A percentile compares a stretch with the other conserved stretches of the same genome.
phyloP scores from a whole-genome alignment of 2,113 vertebrate genomes.

The Etheostoma cragini region DNA sequence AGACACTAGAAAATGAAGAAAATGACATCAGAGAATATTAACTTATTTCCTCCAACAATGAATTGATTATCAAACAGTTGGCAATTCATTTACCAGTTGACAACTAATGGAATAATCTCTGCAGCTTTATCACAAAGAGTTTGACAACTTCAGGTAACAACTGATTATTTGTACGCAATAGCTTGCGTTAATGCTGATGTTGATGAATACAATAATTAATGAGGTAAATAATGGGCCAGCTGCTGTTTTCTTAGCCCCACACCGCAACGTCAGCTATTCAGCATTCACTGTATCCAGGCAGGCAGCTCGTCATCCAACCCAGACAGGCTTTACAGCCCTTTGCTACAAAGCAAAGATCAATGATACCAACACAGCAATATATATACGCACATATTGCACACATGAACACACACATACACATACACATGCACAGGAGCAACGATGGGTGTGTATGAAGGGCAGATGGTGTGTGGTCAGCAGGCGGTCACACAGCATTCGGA shows the following conservation, averaged over 20 bases:
- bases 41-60: too few relatives aligned
- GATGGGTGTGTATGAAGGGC: constrained; percentile 7
- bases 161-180: neutral
- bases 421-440: neutral
- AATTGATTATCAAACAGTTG: too few relatives aligned
- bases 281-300: constrained; percentile 7
- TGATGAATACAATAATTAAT: neutral
- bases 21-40: too few relatives aligned
- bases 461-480: constrained; percentile 5
- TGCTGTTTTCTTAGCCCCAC: neutral
- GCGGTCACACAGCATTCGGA: constrained; percentile 2
- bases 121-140: too few relatives aligned
- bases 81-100: too few relatives aligned
- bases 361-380: constrained; percentile 16
- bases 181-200: neutral
- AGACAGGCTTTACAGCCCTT: constrained; percentile 17
- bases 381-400: neutral
- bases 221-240: neutral
- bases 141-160: neutral
- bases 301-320: constrained; percentile 3
- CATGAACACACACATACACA: neutral
- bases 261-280: neutral
- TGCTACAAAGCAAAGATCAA: constrained; percentile 15
- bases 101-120: too few relatives aligned
- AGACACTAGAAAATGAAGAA: too few relatives aligned